phyloP scores from a whole-genome alignment of 2,888 invertebrate genomes.

The Stratiomys singularior region DNA sequence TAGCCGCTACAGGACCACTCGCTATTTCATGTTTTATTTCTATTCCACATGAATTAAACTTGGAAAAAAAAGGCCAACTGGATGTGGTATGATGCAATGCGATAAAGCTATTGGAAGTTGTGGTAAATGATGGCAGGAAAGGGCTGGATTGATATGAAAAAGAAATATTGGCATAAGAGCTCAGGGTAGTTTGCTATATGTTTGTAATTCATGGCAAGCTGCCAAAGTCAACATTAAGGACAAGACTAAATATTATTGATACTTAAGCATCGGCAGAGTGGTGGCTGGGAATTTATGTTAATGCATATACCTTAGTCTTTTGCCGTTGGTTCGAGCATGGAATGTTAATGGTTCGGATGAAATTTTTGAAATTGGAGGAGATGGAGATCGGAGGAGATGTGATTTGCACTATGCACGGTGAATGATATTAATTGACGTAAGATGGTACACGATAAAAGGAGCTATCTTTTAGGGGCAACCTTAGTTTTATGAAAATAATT shows the following conservation, averaged over 20 bases:
- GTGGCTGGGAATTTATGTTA: neutral
- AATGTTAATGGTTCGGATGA: no score
- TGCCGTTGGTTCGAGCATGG: no score
- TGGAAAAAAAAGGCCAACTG: slow-evolving; percentile 2
- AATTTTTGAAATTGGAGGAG: no score
- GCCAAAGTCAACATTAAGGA: slow-evolving; percentile 1
- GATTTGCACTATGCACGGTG: no score
- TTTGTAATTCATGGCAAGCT: slow-evolving; percentile 17
- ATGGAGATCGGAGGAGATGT: no score
- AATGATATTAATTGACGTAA: no score
- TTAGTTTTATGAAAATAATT: no score
- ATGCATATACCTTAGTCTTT: no score
- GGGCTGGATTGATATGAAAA: neutral
- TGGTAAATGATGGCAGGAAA: neutral
- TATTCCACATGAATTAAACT: slow-evolving; percentile 27
- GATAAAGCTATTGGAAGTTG: neutral
- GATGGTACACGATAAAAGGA: no score
- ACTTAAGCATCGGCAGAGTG: neutral
- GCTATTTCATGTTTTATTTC: slow-evolving; percentile 23
- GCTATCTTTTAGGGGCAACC: no score
- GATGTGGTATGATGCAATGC: neutral
- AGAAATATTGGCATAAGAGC: slow-evolving; percentile 22
- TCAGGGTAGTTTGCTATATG: slow-evolving; percentile 27
- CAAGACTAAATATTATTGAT: neutral
- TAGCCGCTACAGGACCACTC: neutral